Conservation (phyloP, 2,888 invertebrate genomes). For the Rhimphoctona megacephalus region DNA sequence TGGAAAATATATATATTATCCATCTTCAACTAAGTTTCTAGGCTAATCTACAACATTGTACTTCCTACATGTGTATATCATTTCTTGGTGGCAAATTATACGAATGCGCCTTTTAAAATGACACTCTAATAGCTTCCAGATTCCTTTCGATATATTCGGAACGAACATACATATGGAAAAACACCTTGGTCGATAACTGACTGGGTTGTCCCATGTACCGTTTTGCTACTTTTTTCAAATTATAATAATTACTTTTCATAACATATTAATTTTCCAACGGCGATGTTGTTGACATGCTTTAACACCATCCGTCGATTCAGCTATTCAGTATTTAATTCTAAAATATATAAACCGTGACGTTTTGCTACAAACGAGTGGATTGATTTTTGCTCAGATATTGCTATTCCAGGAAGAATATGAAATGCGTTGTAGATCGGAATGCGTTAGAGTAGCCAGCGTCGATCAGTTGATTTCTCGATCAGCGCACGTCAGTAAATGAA, state of each 20-base stretch:
- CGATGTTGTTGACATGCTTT: not conserved
- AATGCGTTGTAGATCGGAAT: too few species aligned
- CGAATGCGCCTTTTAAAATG: constrained; percentile 50
- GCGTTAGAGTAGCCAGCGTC: too few species aligned
- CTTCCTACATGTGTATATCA: constrained; percentile 21
- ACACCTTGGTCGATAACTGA: not conserved
- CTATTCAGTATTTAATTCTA: not conserved
- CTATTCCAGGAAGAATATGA: too few species aligned
- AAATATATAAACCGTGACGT: not conserved
- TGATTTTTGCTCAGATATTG: too few species aligned
- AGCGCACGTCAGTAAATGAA: too few species aligned
- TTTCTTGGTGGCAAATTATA: constrained; percentile 31
- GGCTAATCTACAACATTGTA: constrained; percentile 26
- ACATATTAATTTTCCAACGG: not conserved
- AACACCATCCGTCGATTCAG: not conserved
- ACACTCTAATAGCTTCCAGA: constrained; percentile 47
- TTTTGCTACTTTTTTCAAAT: not conserved
- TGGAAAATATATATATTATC: constrained; percentile 20
- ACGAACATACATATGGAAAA: not conserved
- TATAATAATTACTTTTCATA: not conserved
- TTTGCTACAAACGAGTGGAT: not conserved
- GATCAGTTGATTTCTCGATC: too few species aligned
- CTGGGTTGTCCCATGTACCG: not conserved
- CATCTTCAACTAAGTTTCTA: constrained; percentile 20
- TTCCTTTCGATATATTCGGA: not conserved